Evolutionary conservation across 1,140 invertebrate species (phyloP), one percentile per base, ranked within the genome.

Genomic region (Macrobrachium rosenbergii): DNA sequence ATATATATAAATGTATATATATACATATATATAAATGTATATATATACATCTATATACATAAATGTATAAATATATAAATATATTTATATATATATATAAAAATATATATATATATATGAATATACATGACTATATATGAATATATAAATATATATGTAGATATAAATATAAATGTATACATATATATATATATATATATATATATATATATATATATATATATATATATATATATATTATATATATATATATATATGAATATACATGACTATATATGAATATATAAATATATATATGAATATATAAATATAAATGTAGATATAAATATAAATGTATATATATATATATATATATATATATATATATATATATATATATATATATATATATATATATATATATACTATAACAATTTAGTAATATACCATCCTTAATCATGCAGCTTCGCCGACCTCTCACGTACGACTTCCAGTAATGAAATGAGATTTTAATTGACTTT

Each of bases 181-280:
- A 64, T 64, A 64, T 64, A 64, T 64, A 64, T 64, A 64, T 64
- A 64, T 64, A 64, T 64, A 64, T 64, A 64, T 64, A 64, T 64
- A 64, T 64, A 64, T 64, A 64, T 64, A 64, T 64, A 64, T 64
- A 64, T 64, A 64, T 64, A 64, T 64, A 64, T 64, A 64, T 64
- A 64, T 64, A 64, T 64, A 64, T 64, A 64, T 64, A 64, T 64
- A 64, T 64, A 64, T 64, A 63, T 63, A 2, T 63, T n/a, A 2
- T 63, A 67, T 67, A 67, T 67, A 67, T 67, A 67, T 67, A 67
- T 67, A 67, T 67, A 67, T 67, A 67, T 67, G 8, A 5, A 67
- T 67, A 67, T 67, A 67, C 8, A 67, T 67, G 16, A 0, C 3
- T 67, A 21, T 67, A 67, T 67, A 67, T 67, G 8, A 5, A 23